Evolutionary conservation across 2,797 vertebrate species (phyloP).

Genomic region (Orestias chungarensis): DNA sequence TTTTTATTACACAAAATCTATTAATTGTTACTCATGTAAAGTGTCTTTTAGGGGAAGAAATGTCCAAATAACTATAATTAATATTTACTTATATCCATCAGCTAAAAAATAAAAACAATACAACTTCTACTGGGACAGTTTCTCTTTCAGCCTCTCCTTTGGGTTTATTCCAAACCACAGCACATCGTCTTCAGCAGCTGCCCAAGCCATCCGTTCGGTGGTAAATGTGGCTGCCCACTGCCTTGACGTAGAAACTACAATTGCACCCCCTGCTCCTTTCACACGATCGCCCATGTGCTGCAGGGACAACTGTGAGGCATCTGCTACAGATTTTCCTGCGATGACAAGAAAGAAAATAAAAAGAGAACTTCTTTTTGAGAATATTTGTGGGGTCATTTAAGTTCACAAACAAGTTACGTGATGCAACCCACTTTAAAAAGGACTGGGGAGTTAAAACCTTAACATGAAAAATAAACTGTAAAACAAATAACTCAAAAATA

Average conservation of each 20-base stretch:
- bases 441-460: neutral
- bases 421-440: neutral
- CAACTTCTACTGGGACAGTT: constrained; percentile 18
- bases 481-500: neutral
- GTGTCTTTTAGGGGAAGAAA: neutral
- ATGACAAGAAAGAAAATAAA: neutral
- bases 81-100: neutral
- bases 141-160: constrained; percentile 57
- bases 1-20: neutral
- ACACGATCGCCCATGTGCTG: constrained; percentile 77
- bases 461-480: neutral
- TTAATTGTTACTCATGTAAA: neutral
- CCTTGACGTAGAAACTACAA: constrained; percentile 72
- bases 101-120: neutral
- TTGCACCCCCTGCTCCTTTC: constrained; percentile 74
- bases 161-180: constrained; percentile 77
- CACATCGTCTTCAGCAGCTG: constrained; percentile 57
- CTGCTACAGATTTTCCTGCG: constrained; percentile 63
- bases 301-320: constrained; percentile 68
- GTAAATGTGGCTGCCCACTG: constrained; percentile 78
- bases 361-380: neutral
- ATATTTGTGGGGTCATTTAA: neutral
- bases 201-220: constrained; percentile 78
- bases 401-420: neutral
- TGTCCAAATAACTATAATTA: neutral